These are phyloP conservation scores for Patagioenas fasciata DNA, from an alignment of 2,113 vertebrate genomes.

Conservation along the genomic window DNA sequence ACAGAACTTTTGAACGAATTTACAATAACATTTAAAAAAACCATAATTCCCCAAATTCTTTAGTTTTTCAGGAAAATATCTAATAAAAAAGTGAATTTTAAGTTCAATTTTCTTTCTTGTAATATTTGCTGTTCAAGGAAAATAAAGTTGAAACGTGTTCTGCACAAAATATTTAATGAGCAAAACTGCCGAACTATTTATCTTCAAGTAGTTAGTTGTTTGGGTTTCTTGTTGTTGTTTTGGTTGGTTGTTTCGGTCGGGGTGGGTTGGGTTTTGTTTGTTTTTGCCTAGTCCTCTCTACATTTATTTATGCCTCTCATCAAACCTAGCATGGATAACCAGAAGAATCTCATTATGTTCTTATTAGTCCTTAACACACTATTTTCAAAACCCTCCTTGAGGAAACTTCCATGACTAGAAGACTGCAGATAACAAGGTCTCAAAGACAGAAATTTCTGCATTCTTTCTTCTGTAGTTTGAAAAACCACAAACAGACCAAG, in stretches of 20 bases:
- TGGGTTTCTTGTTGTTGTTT: too few species aligned
- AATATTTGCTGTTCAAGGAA: background rate
- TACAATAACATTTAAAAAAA: background rate
- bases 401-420: background rate
- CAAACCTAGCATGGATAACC: background rate
- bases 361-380: background rate
- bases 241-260: too few species aligned
- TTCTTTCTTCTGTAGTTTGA: background rate
- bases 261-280: too few species aligned
- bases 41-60: background rate
- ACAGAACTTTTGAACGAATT: background rate
- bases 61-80: background rate
- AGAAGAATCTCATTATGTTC: background rate
- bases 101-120: background rate
- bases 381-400: background rate
- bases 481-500: background rate
- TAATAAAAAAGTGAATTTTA: background rate
- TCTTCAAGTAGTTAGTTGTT: background rate
- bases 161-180: background rate
- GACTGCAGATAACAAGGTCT: background rate
- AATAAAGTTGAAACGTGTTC: background rate
- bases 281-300: background rate
- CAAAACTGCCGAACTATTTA: background rate
- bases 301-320: background rate
- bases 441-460: background rate